A percentile compares a stretch with the other conserved stretches of the same genome.
Evolutionary conservation across 2,113 vertebrate species (phyloP).

Genomic region (Amphilophus citrinellus): DNA sequence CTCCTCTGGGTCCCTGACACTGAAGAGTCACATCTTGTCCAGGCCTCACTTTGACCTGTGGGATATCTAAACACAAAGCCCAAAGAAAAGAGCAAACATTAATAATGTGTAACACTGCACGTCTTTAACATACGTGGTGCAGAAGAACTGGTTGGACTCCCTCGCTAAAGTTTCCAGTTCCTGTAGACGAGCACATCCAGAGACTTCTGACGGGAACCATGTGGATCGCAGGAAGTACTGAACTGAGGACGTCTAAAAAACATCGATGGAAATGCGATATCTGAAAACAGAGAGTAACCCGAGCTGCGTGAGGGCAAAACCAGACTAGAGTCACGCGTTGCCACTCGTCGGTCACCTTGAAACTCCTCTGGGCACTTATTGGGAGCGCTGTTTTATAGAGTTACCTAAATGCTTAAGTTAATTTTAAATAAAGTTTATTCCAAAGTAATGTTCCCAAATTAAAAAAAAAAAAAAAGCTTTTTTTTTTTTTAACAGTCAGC

Average conservation of each 20-base stretch:
- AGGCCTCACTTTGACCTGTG: rapidly evolving
- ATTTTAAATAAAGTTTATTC: too few relatives aligned
- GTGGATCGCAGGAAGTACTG: not conserved
- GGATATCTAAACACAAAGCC: not conserved
- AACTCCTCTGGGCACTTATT: too few relatives aligned
- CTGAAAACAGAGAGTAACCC: too few relatives aligned
- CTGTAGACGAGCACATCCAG: not conserved
- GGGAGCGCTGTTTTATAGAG: too few relatives aligned
- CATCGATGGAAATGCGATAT: not conserved
- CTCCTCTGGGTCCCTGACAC: rapidly evolving
- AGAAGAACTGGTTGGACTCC: not conserved
- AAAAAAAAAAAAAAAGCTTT: too few relatives aligned
- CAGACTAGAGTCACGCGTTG: too few relatives aligned
- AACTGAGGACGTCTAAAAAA: not conserved
- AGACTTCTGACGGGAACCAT: not conserved
- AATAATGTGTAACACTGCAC: not conserved
- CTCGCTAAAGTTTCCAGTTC: not conserved
- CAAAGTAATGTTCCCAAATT: too few relatives aligned
- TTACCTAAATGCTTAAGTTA: too few relatives aligned
- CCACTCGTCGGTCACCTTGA: too few relatives aligned
- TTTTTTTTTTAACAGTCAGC: not conserved
- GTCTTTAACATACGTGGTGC: not conserved
- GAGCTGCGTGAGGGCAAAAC: too few relatives aligned
- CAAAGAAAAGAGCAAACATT: not conserved
- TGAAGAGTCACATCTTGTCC: not conserved